Conservation (phyloP, 2,113 vertebrate genomes). For the Anthoscopus minutus region DNA sequence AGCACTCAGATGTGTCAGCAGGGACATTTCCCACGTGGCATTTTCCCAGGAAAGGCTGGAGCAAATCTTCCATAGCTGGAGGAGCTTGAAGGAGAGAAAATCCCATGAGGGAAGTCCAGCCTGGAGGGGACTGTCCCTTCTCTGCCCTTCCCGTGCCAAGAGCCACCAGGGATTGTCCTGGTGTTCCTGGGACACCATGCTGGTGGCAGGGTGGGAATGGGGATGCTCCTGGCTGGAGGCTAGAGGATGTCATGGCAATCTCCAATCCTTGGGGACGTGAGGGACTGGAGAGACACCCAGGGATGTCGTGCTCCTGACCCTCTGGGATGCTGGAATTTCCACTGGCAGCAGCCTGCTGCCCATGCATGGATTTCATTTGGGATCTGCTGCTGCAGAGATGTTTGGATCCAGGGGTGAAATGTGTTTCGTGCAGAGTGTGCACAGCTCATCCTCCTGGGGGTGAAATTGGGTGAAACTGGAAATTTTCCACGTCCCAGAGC, state of each 20-base stretch:
- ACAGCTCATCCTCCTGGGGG: background rate
- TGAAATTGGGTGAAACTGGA: background rate
- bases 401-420: background rate
- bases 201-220: background rate
- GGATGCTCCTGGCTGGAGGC: background rate
- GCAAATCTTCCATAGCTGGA: rapidly evolving
- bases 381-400: rapidly evolving
- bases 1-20: rapidly evolving
- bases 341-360: background rate
- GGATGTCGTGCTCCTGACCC: rapidly evolving
- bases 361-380: rapidly evolving
- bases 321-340: background rate
- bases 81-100: background rate
- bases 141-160: rapidly evolving
- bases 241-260: background rate
- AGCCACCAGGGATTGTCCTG: background rate
- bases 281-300: background rate
- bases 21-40: background rate
- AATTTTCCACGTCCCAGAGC: background rate
- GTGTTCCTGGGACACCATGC: background rate
- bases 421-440: background rate
- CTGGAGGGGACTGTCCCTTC: background rate
- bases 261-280: rapidly evolving
- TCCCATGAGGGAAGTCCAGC: background rate
- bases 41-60: background rate